phyloP scores from a whole-genome alignment of 2,113 vertebrate genomes.

The Boulengerochromis microlepis region DNA sequence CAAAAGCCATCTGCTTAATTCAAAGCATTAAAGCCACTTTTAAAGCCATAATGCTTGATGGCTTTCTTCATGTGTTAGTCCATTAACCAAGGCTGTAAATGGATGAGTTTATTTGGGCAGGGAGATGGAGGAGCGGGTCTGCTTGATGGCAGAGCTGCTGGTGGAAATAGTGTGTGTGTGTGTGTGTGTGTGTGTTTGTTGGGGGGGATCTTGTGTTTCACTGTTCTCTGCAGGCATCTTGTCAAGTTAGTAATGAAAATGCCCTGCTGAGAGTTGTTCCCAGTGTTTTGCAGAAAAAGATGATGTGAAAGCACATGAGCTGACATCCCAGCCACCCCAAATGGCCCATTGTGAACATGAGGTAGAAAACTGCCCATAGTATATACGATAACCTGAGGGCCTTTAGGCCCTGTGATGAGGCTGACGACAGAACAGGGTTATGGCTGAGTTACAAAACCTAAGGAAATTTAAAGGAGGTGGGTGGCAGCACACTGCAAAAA shows the following conservation, averaged over 20 bases:
- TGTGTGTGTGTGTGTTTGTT: background rate
- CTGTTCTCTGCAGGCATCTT: slow-evolving; percentile 11
- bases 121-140: background rate
- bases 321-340: slow-evolving; percentile 16
- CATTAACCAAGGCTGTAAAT: slow-evolving; percentile 65
- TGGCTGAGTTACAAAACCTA: background rate
- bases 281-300: slow-evolving; percentile 47
- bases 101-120: slow-evolving; percentile 60
- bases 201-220: background rate
- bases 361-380: slow-evolving; percentile 27
- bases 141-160: background rate
- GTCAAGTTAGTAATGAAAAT: slow-evolving; percentile 61
- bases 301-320: slow-evolving; percentile 3
- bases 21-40: slow-evolving; percentile 38
- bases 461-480: slow-evolving; percentile 61
- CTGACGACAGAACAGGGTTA: background rate
- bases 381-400: slow-evolving; percentile 40
- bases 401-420: background rate
- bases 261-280: slow-evolving; percentile 63
- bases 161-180: background rate
- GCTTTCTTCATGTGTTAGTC: slow-evolving; percentile 63
- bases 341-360: slow-evolving; percentile 42
- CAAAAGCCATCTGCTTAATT: background rate
- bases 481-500: background rate
- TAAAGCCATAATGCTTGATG: slow-evolving; percentile 45